A percentile compares a stretch with the other conserved stretches of the same genome.
Conservation (phyloP, 2,797 vertebrate species). For the Melopsittacus undulatus region DNA sequence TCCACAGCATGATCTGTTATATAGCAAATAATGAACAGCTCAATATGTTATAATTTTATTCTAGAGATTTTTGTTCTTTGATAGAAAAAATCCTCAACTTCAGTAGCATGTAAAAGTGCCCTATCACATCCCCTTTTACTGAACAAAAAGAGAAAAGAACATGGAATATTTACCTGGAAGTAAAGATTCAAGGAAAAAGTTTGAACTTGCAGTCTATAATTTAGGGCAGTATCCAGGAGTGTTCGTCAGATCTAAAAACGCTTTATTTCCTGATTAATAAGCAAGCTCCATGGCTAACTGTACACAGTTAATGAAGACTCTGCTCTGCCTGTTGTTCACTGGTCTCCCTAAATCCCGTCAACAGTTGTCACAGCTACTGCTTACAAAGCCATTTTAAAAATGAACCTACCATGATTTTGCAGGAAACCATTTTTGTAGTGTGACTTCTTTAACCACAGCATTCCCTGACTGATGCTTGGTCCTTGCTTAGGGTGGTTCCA, state of each 20-base stretch:
- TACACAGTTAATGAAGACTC: not conserved
- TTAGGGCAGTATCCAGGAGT: not conserved
- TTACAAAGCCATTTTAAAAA: not conserved
- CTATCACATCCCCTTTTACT: not conserved
- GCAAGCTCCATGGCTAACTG: not conserved
- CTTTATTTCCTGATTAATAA: not conserved
- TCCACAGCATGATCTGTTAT: not conserved
- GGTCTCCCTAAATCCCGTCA: not conserved
- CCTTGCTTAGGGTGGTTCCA: not conserved
- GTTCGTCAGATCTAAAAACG: not conserved
- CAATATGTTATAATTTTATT: not conserved
- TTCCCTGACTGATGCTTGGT: not conserved
- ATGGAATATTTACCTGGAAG: not conserved
- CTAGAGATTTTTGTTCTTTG: not conserved
- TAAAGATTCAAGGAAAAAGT: not conserved
- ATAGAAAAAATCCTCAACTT: fast-evolving
- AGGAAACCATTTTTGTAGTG: not conserved
- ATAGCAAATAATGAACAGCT: not conserved
- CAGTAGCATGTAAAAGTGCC: not conserved
- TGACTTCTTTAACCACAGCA: not conserved
- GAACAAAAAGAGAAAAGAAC: not conserved
- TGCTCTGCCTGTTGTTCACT: not conserved
- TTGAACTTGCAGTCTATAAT: not conserved
- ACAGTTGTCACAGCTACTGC: not conserved
- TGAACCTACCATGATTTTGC: not conserved